Base-by-base conservation (phyloP, 2,797 vertebrate genomes). In the Clangula hyemalis region DNA sequence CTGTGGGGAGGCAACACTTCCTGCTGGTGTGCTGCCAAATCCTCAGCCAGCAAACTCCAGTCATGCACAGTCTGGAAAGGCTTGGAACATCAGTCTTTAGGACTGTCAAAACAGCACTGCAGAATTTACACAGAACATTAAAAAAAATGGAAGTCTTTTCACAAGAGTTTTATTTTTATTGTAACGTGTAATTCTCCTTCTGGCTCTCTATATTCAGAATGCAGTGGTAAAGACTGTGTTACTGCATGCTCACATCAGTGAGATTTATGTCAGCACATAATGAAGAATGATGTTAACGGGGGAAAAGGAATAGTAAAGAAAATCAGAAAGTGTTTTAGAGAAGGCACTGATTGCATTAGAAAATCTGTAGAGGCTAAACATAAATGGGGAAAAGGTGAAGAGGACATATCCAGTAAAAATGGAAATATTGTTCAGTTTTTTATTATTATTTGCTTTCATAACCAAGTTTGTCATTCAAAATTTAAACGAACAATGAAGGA, bases 81-180 rank as follows among this genome's bases (percentile, higher is more conserved):
- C 61, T 85, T 82, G 84, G 54, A 82, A 49, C 69, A 65, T 82
- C 56, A n/a, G 34, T 74, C 90, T 87, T 61, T 28, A 77, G 45
- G 74, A 39, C 81, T 92, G 81, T 85, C 81, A 85, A 61, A 89
- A 72, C 89, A 89, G 54, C 85, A 20, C 65, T 47, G 47, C 34
- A 87, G 65, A 80, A 85, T 85, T 92, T 93, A 94, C n/a, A 79
- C 57, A 87, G 53, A 89, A 65, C 36, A 20, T 69, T 54, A 24
- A 27, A 60, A 58, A 74, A 79, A 53, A 53, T 13, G 13, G 22
- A 51, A 79, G 4, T 61, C 49, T 90, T 95, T 89, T 93, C 87
- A 89, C 34, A 77, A 36, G 90, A 83, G 75, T 87, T 94, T 96
- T 93, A 92, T 87, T 94, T 90, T 93, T 93, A 92, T 89, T 95